Percentiles rank a stretch among this genome's conserved stretches.
phyloP scores from a whole-genome alignment of 2,113 vertebrate genomes.

The Tragelaphus strepsiceros region DNA sequence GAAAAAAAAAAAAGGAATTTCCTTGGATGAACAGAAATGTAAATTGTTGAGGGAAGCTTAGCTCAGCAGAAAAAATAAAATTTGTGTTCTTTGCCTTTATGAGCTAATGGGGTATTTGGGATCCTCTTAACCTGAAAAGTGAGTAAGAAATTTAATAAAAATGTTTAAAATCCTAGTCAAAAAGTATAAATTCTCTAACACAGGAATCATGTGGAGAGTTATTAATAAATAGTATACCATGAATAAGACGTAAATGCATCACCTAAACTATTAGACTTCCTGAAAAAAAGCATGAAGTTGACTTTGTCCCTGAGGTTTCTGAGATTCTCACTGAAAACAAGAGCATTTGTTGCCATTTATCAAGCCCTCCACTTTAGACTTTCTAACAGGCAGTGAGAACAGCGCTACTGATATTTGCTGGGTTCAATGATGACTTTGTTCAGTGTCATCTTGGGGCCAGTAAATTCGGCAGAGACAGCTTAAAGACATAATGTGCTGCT shows the following conservation, averaged over 20 bases:
- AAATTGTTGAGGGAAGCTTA: neutral
- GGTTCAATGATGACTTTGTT: neutral
- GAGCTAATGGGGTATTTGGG: neutral
- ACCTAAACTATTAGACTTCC: neutral
- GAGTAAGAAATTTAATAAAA: neutral
- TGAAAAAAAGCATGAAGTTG: neutral
- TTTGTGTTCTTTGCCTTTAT: neutral
- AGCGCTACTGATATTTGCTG: neutral
- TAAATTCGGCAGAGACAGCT: neutral
- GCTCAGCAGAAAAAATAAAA: neutral
- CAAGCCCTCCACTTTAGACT: neutral
- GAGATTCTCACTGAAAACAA: neutral
- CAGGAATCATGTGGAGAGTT: neutral
- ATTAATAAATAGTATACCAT: neutral
- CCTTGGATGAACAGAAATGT: neutral
- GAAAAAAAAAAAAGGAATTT: rapidly evolving
- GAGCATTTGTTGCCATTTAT: neutral
- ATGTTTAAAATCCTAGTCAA: neutral
- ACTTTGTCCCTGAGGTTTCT: neutral
- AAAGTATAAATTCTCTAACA: neutral
- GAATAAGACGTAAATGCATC: neutral
- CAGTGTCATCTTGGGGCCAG: neutral
- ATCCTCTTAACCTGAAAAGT: neutral
- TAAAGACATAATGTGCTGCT: neutral
- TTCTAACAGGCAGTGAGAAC: neutral